Base-by-base conservation (phyloP, 1,140 invertebrate genomes). In the Carposina sasakii region DNA sequence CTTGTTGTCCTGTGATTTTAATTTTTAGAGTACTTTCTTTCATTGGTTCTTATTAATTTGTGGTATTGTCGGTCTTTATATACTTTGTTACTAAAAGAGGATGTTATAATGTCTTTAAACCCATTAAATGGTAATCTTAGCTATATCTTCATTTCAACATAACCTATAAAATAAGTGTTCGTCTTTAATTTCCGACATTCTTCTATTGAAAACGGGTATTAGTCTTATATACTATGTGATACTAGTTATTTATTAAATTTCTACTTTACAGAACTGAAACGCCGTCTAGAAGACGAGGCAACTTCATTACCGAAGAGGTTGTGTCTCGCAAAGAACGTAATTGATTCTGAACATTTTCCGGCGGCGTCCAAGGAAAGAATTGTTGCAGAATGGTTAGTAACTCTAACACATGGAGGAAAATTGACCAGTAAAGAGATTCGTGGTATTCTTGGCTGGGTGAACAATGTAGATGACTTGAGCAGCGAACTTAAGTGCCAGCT, bases 241-340 rank as follows among this genome's bases (percentile, higher is more conserved):
- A 34, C 19, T 16, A 26, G 5, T 6, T 6, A 26, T 26, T 19
- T 2, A 20, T 40, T n/a, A 30, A 22, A 3, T 50, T 34, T 42
- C 26, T 22, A n/a, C 16, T 22, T 75, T 66, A 34, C 55, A 84
- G 79, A 75, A 60, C 48, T 84, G 33, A 84, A 84, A 63, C 68
- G 79, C 3, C 63, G 64, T 4, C 49, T 84, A 10, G 60, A 72
- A 8, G 73, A 84, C 44, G 61, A 73, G 8, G 44, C 46, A 1
- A 68, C 53, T 36, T 59, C 71, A 0, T 31, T 84, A 20, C 58
- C 74, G 1, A 84, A 84, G 48, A 46, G 79, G 3, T 48, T 84
- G 0, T 71, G 73, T 30, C 54, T 81, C 0, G 77, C 79, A 0
- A 79, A 67, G 34, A 81, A 84, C 63, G 60, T 81, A 4, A 65